Conservation (phyloP, 2,113 vertebrate genomes). For the Xiphorhynchus elegans region DNA sequence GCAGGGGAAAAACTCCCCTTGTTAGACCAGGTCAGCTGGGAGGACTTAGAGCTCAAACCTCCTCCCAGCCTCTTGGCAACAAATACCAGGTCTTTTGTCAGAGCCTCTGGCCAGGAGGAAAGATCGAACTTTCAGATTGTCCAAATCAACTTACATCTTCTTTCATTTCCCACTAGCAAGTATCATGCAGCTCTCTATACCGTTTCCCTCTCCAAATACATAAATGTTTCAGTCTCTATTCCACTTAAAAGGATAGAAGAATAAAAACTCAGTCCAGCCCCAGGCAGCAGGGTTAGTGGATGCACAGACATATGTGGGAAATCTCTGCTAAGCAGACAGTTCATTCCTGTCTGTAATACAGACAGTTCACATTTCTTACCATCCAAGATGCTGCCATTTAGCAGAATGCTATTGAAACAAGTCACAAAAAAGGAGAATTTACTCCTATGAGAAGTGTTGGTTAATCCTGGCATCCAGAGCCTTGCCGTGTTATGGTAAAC, state of each 20-base stretch:
- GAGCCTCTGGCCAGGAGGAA: neutral
- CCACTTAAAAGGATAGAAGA: neutral
- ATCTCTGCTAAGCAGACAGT: neutral
- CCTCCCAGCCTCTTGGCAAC: neutral
- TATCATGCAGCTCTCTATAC: neutral
- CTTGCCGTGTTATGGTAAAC: fast-evolving
- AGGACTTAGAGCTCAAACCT: neutral
- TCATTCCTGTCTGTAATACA: neutral
- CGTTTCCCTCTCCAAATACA: neutral
- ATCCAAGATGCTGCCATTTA: neutral
- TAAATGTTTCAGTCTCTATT: neutral
- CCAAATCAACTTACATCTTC: neutral
- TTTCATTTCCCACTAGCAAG: neutral
- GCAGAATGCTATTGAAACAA: fast-evolving
- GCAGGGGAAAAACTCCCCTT: neutral
- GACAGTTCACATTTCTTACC: neutral
- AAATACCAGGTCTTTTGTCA: neutral
- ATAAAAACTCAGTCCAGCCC: neutral
- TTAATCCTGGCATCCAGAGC: neutral
- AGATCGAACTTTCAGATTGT: neutral
- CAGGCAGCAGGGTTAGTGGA: neutral
- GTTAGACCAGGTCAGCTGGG: neutral
- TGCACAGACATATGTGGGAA: neutral
- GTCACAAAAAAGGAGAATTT: neutral
- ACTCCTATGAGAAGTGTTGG: neutral